Evolutionary conservation across 2,797 vertebrate genomes (phyloP).

Genomic region (Characodon lateralis): DNA sequence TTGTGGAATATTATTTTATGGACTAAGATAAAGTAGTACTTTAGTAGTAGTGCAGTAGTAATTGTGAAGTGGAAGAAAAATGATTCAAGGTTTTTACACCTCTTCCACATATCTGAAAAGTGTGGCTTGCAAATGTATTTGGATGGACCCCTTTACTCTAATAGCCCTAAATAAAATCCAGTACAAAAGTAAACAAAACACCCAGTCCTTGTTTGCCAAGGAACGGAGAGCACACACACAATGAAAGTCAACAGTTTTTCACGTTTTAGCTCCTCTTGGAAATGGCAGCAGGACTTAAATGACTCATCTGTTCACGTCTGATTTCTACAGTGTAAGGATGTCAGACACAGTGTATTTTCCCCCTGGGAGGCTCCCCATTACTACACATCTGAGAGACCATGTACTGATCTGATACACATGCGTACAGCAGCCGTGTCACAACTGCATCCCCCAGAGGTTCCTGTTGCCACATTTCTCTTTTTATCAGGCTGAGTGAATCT

Average conservation of each 20-base stretch:
- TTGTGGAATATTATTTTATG: neutral
- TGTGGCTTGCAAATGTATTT: neutral
- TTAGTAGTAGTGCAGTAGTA: too few species aligned
- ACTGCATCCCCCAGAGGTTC: slow-evolving; percentile 62
- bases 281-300: slow-evolving; percentile 12
- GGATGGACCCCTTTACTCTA: neutral
- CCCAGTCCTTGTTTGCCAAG: fast-evolving
- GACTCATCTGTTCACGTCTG: slow-evolving; percentile 35
- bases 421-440: slow-evolving; percentile 38
- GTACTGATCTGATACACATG: slow-evolving; percentile 30
- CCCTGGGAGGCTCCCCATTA: slow-evolving; percentile 39
- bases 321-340: slow-evolving; percentile 15
- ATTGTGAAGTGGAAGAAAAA: too few species aligned
- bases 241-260: neutral
- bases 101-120: neutral
- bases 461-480: slow-evolving; percentile 66
- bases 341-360: slow-evolving; percentile 46
- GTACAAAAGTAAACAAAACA: neutral
- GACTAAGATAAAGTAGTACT: neutral
- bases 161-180: neutral
- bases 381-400: slow-evolving; percentile 27
- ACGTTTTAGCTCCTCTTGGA: slow-evolving; percentile 12
- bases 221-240: neutral
- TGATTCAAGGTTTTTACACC: too few species aligned
- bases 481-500: slow-evolving; percentile 61